phyloP scores from a whole-genome alignment of 1,140 invertebrate genomes.

The Bombus terrestris region DNA sequence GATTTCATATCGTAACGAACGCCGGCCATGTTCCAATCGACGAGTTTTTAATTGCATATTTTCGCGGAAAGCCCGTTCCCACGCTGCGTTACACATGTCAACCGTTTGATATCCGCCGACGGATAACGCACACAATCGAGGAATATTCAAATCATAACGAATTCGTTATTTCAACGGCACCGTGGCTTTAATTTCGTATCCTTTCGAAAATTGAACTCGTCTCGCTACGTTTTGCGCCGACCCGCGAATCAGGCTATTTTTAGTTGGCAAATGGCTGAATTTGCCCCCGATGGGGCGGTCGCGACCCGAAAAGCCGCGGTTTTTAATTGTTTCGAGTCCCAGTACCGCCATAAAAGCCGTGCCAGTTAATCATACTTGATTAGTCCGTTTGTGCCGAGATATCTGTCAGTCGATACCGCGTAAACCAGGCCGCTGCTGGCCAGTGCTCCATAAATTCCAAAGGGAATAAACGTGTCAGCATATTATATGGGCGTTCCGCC shows the following conservation, averaged over 20 bases:
- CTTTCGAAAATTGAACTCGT: neutral
- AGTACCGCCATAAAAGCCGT: constrained; percentile 2
- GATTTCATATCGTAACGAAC: neutral
- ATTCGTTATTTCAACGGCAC: constrained; percentile 4
- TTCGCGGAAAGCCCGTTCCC: neutral
- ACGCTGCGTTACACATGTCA: neutral
- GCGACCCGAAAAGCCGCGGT: neutral
- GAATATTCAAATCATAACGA: neutral
- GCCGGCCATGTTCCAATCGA: neutral
- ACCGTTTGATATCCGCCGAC: neutral
- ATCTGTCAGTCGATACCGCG: constrained; percentile 50
- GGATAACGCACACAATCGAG: neutral
- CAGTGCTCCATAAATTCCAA: constrained; percentile 47
- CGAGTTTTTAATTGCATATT: constrained; percentile 23
- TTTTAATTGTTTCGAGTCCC: constrained; percentile 27
- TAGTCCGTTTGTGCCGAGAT: constrained; percentile 64
- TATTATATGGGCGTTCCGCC: constrained; percentile 18
- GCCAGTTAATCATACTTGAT: constrained; percentile 61
- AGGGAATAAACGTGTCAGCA: constrained; percentile 41
- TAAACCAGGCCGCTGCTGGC: constrained; percentile 8
- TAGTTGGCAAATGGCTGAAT: neutral
- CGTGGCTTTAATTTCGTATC: constrained; percentile 2
- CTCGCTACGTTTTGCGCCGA: neutral
- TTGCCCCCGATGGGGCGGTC: neutral
- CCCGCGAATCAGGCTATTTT: neutral